Conservation (phyloP, 1,140 invertebrate genomes). For the Globodera ellingtonae region DNA sequence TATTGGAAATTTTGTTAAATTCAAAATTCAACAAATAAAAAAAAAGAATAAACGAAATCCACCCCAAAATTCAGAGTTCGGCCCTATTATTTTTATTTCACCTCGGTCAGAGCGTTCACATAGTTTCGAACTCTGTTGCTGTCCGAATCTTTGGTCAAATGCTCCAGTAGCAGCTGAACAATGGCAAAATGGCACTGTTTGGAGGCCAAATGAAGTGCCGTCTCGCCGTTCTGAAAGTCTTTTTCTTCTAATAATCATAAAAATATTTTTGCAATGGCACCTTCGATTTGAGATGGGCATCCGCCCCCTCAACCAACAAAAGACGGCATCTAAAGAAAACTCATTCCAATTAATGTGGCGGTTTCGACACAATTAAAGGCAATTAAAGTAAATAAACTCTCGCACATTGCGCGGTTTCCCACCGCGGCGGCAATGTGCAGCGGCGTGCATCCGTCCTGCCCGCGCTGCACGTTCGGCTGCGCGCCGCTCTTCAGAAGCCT, state of each 20-base stretch:
- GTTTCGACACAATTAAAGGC: not conserved
- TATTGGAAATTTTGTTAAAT: constrained; percentile 61
- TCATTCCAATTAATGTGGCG: not conserved
- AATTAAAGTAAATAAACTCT: not conserved
- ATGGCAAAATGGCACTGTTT: constrained; percentile 69
- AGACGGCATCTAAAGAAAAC: constrained; percentile 53
- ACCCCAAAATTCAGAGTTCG: too few relatives aligned
- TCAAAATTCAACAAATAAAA: too few relatives aligned
- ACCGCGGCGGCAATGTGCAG: constrained; percentile 68
- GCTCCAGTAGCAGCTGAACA: constrained; percentile 66
- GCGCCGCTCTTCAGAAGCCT: constrained; percentile 84
- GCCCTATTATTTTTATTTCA: too few relatives aligned
- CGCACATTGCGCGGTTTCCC: constrained; percentile 66
- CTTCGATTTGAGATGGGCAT: constrained; percentile 64
- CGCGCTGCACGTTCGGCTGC: constrained; percentile 77
- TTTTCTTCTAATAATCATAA: too few relatives aligned
- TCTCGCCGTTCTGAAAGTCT: constrained; percentile 78
- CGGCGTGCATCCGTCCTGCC: constrained; percentile 69
- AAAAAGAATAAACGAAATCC: too few relatives aligned
- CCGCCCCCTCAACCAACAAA: constrained; percentile 67
- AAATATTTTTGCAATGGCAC: constrained; percentile 6
- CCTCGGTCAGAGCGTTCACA: constrained; percentile 68
- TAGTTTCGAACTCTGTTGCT: constrained; percentile 54
- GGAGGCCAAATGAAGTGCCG: constrained; percentile 69
- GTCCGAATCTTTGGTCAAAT: constrained; percentile 42